These are phyloP conservation scores for Morpho helenor DNA, from an alignment of 2,888 invertebrate genomes.

Conservation along the genomic window DNA sequence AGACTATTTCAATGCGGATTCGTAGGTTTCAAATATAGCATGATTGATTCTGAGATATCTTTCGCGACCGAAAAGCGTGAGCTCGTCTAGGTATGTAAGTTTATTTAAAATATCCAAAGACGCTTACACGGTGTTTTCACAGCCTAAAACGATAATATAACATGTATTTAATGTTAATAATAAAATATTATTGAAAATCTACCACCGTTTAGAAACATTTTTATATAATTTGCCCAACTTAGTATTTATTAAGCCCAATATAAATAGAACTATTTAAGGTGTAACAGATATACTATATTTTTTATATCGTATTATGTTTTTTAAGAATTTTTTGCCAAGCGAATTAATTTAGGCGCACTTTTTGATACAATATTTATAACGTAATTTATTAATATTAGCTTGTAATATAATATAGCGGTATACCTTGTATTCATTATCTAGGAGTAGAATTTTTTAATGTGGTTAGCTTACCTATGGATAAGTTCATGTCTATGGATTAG, in stretches of 20 bases:
- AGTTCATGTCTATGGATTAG: no score
- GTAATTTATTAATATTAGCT: conserved; percentile 14
- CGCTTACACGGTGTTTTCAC: not conserved
- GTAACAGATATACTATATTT: conserved; percentile 49
- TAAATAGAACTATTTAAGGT: conserved; percentile 30
- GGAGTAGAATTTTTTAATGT: conserved; percentile 2
- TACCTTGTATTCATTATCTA: conserved; percentile 5
- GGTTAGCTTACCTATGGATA: not conserved
- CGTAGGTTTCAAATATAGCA: no score
- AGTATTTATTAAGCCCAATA: not conserved
- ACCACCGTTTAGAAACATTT: not conserved
- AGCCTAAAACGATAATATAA: not conserved
- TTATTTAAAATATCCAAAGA: no score
- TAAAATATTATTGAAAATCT: not conserved
- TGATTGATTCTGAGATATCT: no score
- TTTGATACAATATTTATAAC: conserved; percentile 54
- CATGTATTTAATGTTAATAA: not conserved
- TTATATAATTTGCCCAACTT: not conserved
- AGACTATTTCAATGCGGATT: no score
- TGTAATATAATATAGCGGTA: conserved; percentile 10
- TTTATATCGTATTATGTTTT: conserved; percentile 57
- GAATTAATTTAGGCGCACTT: conserved; percentile 37
- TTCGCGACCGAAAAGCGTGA: no score
- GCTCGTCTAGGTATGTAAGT: no score
- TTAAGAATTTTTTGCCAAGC: conserved; percentile 55